Base-by-base conservation (phyloP, 2,888 invertebrate genomes). In the Volucella inflata region DNA sequence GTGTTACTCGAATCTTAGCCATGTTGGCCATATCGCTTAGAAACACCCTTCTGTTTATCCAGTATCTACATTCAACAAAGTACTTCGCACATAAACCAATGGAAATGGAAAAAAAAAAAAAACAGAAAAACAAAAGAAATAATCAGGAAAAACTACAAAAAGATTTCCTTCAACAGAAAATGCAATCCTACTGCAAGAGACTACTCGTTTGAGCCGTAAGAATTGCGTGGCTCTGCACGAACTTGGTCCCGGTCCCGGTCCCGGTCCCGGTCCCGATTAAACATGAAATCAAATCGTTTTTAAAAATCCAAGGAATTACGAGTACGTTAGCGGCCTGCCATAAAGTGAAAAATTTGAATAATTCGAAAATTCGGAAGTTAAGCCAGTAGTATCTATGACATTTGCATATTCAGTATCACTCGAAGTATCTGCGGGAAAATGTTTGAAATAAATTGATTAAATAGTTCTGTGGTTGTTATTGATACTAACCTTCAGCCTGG, bases 11-110 rank as follows among this genome's bases (percentile, higher is more conserved):
- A 51, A 55, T 44, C 67, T 50, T 48, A 84, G 80, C 57, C 65
- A 30, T 53, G 10, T 38, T 16, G 46, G 57, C 48, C n/a, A 87
- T n/a, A n/a, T 87, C 75, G 87, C 87, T 62, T 82, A 67, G 87
- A 62, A 82, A 87, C 87, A 78, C 87, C 87, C 87, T 62, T 78
- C 74, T 82, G 82, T 87, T 81, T 87, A 82, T 75, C 44, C 55
- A 65, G 53, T 74, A 59, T 40, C 74, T 44, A 67, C 68, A 50
- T 10, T 2, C 40, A 12, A 30, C 4, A 30, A 40, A 21, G 12
- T 40, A 48, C 53, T 14, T 44, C 14, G 57, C 8, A 16, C 11
- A 40, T 8, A 60, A 16, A 50, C 48, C 36, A 59, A 48, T 59
- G 8, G 40, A 53, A 55, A 67, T 21, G 8, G 21, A 42, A 11